Conservation (phyloP, 2,797 vertebrate species). For the Chrosomus eos region DNA sequence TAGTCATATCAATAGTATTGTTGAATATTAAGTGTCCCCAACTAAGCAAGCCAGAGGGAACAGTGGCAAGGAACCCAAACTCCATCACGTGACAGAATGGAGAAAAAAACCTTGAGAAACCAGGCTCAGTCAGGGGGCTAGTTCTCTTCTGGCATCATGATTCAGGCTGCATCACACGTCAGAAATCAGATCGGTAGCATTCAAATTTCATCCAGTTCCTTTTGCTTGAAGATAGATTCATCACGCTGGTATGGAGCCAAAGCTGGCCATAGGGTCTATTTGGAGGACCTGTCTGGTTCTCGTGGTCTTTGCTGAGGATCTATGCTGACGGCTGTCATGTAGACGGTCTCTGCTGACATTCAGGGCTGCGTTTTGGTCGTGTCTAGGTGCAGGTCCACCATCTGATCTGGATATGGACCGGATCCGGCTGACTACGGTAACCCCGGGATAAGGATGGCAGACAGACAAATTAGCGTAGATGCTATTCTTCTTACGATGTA, state of each 20-base stretch:
- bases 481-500: neutral
- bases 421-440: neutral
- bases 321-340: neutral
- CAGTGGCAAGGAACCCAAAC: no score
- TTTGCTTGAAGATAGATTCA: neutral
- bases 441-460: neutral
- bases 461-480: neutral
- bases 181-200: constrained; percentile 1
- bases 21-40: no score
- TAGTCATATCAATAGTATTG: neutral
- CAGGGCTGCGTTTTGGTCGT: neutral
- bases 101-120: no score
- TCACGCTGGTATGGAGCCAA: neutral
- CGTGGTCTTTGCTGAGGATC: neutral
- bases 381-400: neutral
- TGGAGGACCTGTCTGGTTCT: neutral
- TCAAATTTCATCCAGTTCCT: neutral
- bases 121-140: no score
- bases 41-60: no score
- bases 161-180: no score
- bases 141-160: no score
- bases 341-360: neutral
- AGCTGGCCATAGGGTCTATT: neutral
- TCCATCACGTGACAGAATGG: no score
- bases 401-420: neutral